Conservation (phyloP, 1,140 invertebrate genomes). For the Aphaenogaster rudis region DNA sequence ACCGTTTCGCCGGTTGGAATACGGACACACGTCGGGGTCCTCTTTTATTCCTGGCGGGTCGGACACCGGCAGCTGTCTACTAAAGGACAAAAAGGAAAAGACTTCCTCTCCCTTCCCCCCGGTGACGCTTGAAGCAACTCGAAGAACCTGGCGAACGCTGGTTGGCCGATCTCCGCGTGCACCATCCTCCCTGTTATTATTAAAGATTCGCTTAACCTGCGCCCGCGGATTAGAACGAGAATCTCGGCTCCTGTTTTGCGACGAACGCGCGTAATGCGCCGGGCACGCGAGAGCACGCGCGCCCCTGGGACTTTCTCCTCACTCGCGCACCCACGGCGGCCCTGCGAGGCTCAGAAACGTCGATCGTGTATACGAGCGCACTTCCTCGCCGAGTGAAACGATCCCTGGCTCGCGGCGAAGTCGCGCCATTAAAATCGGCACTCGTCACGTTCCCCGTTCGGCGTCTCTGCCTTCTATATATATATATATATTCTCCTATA, state of each 20-base stretch:
- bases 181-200: background rate
- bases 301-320: slow-evolving; percentile 52
- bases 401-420: background rate
- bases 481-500: background rate
- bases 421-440: background rate
- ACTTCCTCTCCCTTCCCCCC: background rate
- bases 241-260: background rate
- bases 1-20: background rate
- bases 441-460: background rate
- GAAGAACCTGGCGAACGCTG: background rate
- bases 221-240: background rate
- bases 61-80: background rate
- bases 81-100: slow-evolving; percentile 30
- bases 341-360: background rate
- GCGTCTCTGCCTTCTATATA: background rate
- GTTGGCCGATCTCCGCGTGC: background rate
- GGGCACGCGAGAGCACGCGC: slow-evolving; percentile 11
- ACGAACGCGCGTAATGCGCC: background rate
- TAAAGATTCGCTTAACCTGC: background rate
- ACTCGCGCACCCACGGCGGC: slow-evolving; percentile 1
- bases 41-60: slow-evolving; percentile 24
- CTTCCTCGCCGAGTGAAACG: slow-evolving; percentile 1
- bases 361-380: background rate
- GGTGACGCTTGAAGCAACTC: background rate
- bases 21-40: background rate